Percentiles rank a stretch among this genome's conserved stretches.
phyloP scores from a whole-genome alignment of 1,140 invertebrate genomes.

The Drosophila oshimai region DNA sequence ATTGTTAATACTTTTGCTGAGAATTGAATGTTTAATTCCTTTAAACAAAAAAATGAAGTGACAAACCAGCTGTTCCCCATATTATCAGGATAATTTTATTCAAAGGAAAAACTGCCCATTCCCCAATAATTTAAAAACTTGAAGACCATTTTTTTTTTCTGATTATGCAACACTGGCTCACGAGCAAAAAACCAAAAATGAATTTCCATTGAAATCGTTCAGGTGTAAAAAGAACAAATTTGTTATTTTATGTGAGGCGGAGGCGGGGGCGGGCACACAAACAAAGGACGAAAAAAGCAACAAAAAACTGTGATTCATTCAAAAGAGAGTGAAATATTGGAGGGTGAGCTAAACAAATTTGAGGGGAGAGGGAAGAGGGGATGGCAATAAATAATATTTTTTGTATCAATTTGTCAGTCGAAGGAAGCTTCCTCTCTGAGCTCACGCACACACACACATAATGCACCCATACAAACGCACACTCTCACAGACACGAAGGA shows the following conservation, averaged over 20 bases:
- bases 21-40: too few species aligned
- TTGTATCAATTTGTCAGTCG: conserved; percentile 46
- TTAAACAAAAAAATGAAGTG: too few species aligned
- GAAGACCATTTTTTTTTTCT: neutral
- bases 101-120: neutral
- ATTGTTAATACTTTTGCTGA: too few species aligned
- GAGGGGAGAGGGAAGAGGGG: neutral
- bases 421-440: neutral
- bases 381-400: conserved; percentile 42
- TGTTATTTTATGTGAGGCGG: conserved; percentile 27
- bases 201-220: conserved; percentile 36
- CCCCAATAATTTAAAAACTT: neutral
- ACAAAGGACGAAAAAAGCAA: neutral
- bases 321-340: neutral
- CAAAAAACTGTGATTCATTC: conserved; percentile 5
- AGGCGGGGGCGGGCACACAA: neutral
- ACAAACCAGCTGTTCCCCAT: too few species aligned
- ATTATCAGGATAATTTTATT: too few species aligned
- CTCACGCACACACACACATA: neutral
- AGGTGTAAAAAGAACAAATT: conserved; percentile 31
- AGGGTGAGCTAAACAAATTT: neutral
- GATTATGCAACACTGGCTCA: neutral
- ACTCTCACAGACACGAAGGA: neutral
- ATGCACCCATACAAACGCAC: neutral
- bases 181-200: neutral